phyloP scores from a whole-genome alignment of 2,113 vertebrate genomes.

The Myanophis thanlyinensis region DNA sequence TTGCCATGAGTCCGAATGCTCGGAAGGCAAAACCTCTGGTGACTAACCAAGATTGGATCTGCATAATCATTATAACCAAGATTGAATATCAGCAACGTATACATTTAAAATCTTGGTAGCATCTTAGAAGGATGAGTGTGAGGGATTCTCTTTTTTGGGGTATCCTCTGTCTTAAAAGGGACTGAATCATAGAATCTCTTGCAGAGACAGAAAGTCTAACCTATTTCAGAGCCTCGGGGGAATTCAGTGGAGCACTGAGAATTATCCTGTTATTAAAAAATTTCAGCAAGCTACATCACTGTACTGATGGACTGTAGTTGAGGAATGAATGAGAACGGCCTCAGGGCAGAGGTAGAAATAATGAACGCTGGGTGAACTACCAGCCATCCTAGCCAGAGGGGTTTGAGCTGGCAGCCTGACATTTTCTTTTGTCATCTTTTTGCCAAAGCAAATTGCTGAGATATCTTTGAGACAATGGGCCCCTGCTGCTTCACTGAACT shows the following conservation, averaged over 20 bases:
- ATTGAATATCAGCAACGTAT: background rate
- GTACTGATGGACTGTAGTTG: background rate
- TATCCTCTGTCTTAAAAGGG: background rate
- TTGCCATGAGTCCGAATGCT: background rate
- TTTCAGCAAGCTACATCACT: background rate
- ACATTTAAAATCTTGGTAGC: background rate
- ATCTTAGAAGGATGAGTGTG: background rate
- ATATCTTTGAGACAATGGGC: accelerated
- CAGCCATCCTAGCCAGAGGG: background rate
- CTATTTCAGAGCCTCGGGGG: background rate
- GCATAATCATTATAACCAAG: background rate
- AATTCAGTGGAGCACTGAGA: background rate
- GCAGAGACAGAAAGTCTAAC: background rate
- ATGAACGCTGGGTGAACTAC: accelerated
- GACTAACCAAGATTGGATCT: background rate
- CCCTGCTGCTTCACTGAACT: background rate
- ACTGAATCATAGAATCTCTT: background rate
- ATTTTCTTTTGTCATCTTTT: background rate
- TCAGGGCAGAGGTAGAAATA: background rate
- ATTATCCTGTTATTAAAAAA: background rate
- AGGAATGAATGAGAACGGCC: accelerated
- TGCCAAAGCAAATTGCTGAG: slow-evolving; percentile 1
- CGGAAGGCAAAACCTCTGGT: too few relatives aligned
- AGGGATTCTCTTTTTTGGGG: background rate
- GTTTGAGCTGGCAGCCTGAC: background rate